Evolutionary conservation across 2,113 vertebrate genomes (phyloP).

Genomic region (Tragelaphus strepsiceros): DNA sequence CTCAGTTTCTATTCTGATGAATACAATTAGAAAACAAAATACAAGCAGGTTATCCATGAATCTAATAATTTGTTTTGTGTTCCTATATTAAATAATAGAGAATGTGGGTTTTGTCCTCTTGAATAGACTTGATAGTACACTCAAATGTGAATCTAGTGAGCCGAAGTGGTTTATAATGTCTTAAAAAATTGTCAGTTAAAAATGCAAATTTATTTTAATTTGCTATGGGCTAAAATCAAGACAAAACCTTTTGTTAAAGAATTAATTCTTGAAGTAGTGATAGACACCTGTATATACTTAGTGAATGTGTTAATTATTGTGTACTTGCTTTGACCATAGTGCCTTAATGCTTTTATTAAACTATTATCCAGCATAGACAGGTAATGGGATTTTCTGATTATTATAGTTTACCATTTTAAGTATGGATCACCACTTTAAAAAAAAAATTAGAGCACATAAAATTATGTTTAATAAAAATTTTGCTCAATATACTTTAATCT

Average conservation of each 20-base stretch:
- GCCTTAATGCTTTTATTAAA: constrained; percentile 12
- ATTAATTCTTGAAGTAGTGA: neutral
- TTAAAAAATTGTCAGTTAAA: constrained; percentile 30
- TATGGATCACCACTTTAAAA: neutral
- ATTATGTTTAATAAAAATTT: constrained; percentile 27
- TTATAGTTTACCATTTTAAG: neutral
- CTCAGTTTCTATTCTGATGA: neutral
- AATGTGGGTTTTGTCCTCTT: neutral
- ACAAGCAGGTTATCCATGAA: neutral
- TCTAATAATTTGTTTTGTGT: neutral
- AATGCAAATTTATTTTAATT: constrained; percentile 38
- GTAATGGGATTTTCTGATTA: neutral
- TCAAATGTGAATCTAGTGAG: neutral
- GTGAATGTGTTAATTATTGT: neutral
- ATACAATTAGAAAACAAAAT: constrained; percentile 22
- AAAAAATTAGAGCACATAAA: neutral
- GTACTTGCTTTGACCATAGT: neutral
- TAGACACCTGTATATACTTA: neutral
- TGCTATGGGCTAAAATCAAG: neutral
- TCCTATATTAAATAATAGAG: constrained; percentile 4
- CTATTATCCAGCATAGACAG: neutral
- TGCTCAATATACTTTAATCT: neutral
- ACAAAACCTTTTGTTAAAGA: neutral
- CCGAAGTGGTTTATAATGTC: neutral
- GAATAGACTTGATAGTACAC: neutral